phyloP scores from a whole-genome alignment of 2,113 vertebrate species.

The Tretioscincus oriximinensis region DNA sequence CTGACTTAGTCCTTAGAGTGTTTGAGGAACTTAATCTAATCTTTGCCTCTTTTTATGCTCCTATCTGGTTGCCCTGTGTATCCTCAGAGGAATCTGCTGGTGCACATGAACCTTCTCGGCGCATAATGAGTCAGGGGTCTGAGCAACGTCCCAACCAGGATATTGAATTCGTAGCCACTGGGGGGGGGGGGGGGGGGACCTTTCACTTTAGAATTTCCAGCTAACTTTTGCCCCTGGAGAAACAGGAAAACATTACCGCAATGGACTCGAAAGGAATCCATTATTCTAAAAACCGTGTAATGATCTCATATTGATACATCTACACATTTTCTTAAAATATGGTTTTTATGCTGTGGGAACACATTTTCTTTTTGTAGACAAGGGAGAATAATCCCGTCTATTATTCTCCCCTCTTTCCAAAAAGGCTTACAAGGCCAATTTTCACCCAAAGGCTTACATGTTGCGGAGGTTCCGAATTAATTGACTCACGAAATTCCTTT shows the following conservation, averaged over 20 bases:
- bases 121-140: background rate
- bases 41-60: background rate
- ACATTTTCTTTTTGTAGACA: background rate
- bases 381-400: too few relatives aligned
- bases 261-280: background rate
- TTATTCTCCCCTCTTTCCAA: background rate
- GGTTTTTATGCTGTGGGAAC: background rate
- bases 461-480: too few relatives aligned
- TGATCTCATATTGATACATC: background rate
- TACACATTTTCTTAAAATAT: background rate
- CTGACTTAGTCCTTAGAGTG: background rate
- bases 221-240: background rate
- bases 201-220: background rate
- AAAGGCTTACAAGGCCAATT: too few relatives aligned
- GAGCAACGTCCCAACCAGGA: background rate
- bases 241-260: background rate
- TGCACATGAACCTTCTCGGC: background rate
- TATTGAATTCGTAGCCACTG: slow-evolving; percentile 13
- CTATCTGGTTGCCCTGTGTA: background rate
- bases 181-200: background rate
- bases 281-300: background rate
- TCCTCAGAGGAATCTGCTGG: background rate
- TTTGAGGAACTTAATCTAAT: background rate
- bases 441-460: too few relatives aligned
- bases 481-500: too few relatives aligned